These are phyloP conservation scores for Apoda limacodes DNA, from an alignment of 2,888 invertebrate genomes.

Conservation along the genomic window DNA sequence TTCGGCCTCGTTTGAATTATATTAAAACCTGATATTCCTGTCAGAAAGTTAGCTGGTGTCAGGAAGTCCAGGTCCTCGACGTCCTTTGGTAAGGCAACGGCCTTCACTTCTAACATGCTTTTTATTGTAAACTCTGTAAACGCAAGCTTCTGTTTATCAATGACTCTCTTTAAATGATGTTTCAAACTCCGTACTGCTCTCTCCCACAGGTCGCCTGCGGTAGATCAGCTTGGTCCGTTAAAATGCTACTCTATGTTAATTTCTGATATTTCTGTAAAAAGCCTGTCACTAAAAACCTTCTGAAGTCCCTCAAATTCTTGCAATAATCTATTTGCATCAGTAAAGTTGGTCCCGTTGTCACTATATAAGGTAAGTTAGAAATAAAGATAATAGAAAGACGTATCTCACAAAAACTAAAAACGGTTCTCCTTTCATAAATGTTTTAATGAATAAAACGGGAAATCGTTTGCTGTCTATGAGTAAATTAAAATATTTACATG, in stretches of 20 bases:
- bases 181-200: constrained; percentile 3
- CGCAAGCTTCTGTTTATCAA: constrained; percentile 8
- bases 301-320: constrained; percentile 10
- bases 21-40: constrained; percentile 15
- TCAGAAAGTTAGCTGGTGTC: constrained; percentile 21
- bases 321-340: constrained; percentile 18
- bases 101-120: constrained; percentile 5
- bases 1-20: constrained; percentile 17
- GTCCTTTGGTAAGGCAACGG: too few species aligned
- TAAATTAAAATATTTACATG: too few species aligned
- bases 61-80: constrained; percentile 18
- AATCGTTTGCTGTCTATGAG: too few species aligned
- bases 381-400: too few species aligned
- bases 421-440: too few species aligned
- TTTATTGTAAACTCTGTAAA: constrained; percentile 4
- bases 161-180: constrained; percentile 3
- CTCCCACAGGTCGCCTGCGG: constrained; percentile 9
- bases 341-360: constrained; percentile 22
- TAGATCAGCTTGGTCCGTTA: constrained; percentile 6
- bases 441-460: too few species aligned
- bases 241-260: constrained; percentile 7
- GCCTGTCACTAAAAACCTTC: not conserved
- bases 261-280: not conserved
- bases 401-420: too few species aligned
- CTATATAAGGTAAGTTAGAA: too few species aligned